These are phyloP conservation scores for Aphis gossypii DNA, from an alignment of 1,140 invertebrate species.

Conservation along the genomic window DNA sequence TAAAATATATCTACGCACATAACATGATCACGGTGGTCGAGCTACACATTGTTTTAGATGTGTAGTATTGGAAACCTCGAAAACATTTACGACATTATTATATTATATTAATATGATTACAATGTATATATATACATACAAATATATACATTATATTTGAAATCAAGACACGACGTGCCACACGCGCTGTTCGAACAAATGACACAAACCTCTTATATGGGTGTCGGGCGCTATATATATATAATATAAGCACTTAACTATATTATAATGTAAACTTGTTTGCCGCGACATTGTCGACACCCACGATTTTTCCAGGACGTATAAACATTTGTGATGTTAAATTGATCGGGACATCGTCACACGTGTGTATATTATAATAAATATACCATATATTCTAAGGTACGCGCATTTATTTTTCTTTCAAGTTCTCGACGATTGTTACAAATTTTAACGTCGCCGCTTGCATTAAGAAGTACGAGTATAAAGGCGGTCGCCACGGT, in stretches of 20 bases:
- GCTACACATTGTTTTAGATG: not conserved
- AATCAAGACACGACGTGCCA: constrained; percentile 8
- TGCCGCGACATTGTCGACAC: constrained; percentile 16
- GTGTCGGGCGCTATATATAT: not conserved
- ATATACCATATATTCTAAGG: not conserved
- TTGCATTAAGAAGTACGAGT: not conserved
- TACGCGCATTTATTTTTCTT: not conserved
- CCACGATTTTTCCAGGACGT: not conserved
- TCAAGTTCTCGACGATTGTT: not conserved
- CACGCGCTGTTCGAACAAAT: constrained; percentile 30
- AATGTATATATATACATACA: too few relatives aligned
- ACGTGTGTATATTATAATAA: not conserved
- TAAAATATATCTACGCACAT: not conserved
- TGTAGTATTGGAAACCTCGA: constrained; percentile 21
- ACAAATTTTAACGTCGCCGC: not conserved
- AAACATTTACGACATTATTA: constrained; percentile 29
- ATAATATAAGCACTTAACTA: constrained; percentile 18
- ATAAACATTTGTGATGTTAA: not conserved
- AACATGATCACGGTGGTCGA: not conserved
- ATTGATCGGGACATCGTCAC: not conserved
- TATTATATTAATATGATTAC: not conserved
- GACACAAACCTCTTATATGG: not conserved
- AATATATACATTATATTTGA: not conserved
- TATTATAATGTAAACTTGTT: constrained; percentile 29
- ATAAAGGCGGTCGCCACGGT: not conserved